Evolutionary conservation across 2,888 invertebrate species (phyloP), one percentile per base, ranked within the genome.

Genomic region (Dioctria linearis): DNA sequence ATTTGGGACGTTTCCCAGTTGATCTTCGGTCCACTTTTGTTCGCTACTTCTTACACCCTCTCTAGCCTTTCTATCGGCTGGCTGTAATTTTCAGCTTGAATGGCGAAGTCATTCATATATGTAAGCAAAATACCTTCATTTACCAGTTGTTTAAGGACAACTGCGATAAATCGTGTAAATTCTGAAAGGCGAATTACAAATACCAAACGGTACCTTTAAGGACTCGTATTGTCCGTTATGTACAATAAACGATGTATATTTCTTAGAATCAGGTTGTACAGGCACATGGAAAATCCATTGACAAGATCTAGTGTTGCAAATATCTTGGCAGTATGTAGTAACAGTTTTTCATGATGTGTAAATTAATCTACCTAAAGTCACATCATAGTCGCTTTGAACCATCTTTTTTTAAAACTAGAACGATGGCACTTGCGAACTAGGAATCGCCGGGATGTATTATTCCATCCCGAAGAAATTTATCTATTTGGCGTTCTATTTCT

Each of bases 151-250:
- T 78, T 57, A 59, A 76, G 78, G 6, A 65, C 43, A 4, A 5
- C n/a, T 9, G 61, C 61, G 3, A 80, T 25, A 11, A 61, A 40
- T 40, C 87, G 71, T 37, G 84, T 86, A 69, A 88, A 87, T 40
- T 85, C 84, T 9, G 85, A 83, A n/a, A 9, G 88, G 88, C 4
- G 84, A 84, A 40, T 86, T 87, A 57, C 86, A 86, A 5, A 88
- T 67, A 5, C 88, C 88, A 84, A 88, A 89, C 0, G 88, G 88
- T 71, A 85, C 85, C 82, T 83, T 85, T 5, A 85, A 51, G 82
- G 88, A 89, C 82, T 89, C 81, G n/a, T 46, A 84, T 39, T 82
- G 37, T 4, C 82, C 82, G 5, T 78, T 57, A 61, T 82, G 82
- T 6, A 80, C 80, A 11, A 82, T 59, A 59, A 82, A 82, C 3